Percentiles rank a stretch among this genome's conserved stretches.
phyloP scores from a whole-genome alignment of 2,888 invertebrate species.

The Acanthosepion pharaonis region DNA sequence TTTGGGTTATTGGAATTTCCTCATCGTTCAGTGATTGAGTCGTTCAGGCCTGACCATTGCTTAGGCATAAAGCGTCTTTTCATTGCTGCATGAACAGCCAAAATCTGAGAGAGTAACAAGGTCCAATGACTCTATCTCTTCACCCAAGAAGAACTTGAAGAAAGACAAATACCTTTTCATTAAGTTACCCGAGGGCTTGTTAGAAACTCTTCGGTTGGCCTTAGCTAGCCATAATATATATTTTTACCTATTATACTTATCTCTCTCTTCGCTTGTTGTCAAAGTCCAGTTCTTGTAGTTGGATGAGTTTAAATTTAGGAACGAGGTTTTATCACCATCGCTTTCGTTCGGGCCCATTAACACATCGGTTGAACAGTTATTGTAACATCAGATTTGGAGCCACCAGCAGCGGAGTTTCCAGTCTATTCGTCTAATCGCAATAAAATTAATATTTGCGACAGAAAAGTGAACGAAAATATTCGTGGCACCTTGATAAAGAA shows the following conservation, averaged over 20 bases:
- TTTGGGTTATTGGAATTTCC: not conserved
- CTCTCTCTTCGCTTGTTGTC: not conserved
- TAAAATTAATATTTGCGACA: too few species aligned
- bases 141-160: not conserved
- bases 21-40: not conserved
- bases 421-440: too few species aligned
- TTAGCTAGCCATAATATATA: not conserved
- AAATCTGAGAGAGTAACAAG: not conserved
- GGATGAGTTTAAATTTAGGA: not conserved
- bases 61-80: not conserved
- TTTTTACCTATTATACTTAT: not conserved
- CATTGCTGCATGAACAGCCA: conserved; percentile 14
- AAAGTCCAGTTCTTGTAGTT: not conserved
- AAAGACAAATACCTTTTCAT: not conserved
- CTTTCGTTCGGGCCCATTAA: too few species aligned
- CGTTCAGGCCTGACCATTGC: not conserved
- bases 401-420: too few species aligned
- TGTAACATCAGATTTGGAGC: too few species aligned
- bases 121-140: not conserved
- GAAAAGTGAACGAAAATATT: too few species aligned
- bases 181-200: not conserved
- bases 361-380: too few species aligned
- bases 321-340: too few species aligned
- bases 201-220: not conserved
- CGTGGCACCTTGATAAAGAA: too few species aligned